phyloP scores from a whole-genome alignment of 2,888 invertebrate genomes.

The Ceraclea dissimilis region DNA sequence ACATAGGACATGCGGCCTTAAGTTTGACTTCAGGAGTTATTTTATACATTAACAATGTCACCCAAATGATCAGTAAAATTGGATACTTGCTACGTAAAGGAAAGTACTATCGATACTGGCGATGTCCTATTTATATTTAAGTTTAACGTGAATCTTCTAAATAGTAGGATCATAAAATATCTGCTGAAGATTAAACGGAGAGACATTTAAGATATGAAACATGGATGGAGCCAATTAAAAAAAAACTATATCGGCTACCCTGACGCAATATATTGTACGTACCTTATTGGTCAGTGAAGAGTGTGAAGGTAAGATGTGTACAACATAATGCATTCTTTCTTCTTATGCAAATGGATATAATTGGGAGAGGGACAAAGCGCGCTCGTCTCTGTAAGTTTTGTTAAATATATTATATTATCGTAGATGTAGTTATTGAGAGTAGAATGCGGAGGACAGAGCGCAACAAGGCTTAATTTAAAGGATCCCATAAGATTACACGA shows the following conservation, averaged over 20 bases:
- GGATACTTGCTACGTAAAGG: too few relatives aligned
- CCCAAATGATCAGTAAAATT: too few relatives aligned
- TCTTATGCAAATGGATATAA: slow-evolving; percentile 3
- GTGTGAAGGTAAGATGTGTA: neutral
- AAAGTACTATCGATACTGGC: too few relatives aligned
- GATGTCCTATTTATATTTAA: too few relatives aligned
- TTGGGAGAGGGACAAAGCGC: slow-evolving; percentile 1
- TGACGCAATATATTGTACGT: neutral
- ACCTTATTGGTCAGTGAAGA: slow-evolving; percentile 13
- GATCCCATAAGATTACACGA: slow-evolving; percentile 12
- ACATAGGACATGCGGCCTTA: too few relatives aligned
- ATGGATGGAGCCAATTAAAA: slow-evolving; percentile 23
- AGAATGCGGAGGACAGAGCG: slow-evolving; percentile 13
- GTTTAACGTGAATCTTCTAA: too few relatives aligned
- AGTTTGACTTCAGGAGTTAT: too few relatives aligned
- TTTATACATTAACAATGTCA: too few relatives aligned
- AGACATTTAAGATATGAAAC: slow-evolving; percentile 21
- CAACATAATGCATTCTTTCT: neutral
- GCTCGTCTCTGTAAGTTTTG: neutral
- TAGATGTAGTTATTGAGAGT: neutral
- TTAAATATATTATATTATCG: neutral
- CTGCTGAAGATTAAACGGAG: slow-evolving; percentile 13
- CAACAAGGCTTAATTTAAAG: slow-evolving; percentile 19
- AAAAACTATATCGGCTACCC: slow-evolving; percentile 12
- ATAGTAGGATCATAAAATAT: neutral